Evolutionary conservation across 2,797 vertebrate species (phyloP), one percentile per base, ranked within the genome.

Genomic region (Paratrypauchen microcephalus): DNA sequence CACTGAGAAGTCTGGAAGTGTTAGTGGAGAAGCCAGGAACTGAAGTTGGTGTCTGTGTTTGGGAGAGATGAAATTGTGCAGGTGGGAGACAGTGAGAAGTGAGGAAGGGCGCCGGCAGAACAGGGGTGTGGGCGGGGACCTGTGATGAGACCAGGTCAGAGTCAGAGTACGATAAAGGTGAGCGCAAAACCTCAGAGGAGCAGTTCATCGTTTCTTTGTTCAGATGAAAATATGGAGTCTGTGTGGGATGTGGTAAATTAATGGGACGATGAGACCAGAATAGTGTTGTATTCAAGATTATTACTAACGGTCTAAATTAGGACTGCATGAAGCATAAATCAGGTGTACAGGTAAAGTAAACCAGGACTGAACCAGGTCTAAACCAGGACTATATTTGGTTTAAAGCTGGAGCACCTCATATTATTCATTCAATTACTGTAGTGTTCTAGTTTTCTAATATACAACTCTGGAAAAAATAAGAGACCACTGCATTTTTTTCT

Each of bases 51-150:
- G 13, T 47, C 19, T 2, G 71, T 18, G 21, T 9, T 55, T 23
- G 36, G 13, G 57, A 73, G 41, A 45, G 13, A 45, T 45, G 41
- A 45, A 45, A 45, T 16, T 15, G 41, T 45, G 41, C 41, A 86
- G 72, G 80, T 84, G 86, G 75, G 75, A 86, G 74, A 86, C 52
- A 68, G 66, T 41, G 64, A 74, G 75, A 85, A 70, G 82, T 79
- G 83, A 84, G 74, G 77, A 78, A 65, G 73, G 60, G 64, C 70
- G 74, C 6, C 62, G 70, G 76, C 73, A 83, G 68, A 83, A 70
- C n/a, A 79, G 68, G 81, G 72, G 78, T 36, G 65, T 63, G 55
- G 79, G 70, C 62, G 82, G 77, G 69, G 73, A 47, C 62, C 18
- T 65, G 69, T 65, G 76, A 67, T 65, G 74, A 75, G 78, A 74